These are phyloP conservation scores for Glyphotaelius pellucidus DNA, from an alignment of 2,888 invertebrate species.

Conservation along the genomic window DNA sequence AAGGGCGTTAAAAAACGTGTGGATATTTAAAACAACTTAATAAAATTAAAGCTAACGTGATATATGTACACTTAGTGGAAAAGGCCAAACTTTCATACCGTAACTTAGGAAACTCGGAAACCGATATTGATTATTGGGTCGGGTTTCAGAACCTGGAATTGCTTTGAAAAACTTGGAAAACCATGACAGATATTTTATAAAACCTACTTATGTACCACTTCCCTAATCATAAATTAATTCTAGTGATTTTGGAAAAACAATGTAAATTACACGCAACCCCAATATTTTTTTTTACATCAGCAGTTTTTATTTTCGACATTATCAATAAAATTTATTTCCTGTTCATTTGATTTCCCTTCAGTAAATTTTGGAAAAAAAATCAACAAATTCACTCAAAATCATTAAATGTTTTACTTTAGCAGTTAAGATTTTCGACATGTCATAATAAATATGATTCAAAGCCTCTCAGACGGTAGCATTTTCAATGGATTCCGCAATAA, in stretches of 20 bases:
- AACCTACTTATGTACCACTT: neutral
- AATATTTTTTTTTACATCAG: neutral
- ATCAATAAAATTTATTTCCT: neutral
- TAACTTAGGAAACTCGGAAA: neutral
- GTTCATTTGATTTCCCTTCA: neutral
- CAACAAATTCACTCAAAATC: neutral
- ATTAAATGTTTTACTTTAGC: neutral
- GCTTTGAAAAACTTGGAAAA: neutral
- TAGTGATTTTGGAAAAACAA: neutral
- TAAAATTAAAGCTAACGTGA: neutral
- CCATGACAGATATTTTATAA: neutral
- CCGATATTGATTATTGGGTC: slow-evolving; percentile 2
- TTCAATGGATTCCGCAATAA: slow-evolving; percentile 8
- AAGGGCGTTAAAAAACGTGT: neutral
- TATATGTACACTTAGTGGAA: neutral
- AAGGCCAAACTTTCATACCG: neutral
- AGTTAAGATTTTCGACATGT: neutral
- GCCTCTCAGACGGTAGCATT: slow-evolving; percentile 20
- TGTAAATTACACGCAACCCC: neutral
- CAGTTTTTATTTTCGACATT: neutral
- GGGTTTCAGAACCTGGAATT: neutral
- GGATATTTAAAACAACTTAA: neutral
- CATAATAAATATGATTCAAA: neutral
- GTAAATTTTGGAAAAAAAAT: neutral
- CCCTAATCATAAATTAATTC: neutral